Evolutionary conservation across 2,113 vertebrate species (phyloP), one percentile per base, ranked within the genome.

Genomic region (Mystacornis crossleyi): DNA sequence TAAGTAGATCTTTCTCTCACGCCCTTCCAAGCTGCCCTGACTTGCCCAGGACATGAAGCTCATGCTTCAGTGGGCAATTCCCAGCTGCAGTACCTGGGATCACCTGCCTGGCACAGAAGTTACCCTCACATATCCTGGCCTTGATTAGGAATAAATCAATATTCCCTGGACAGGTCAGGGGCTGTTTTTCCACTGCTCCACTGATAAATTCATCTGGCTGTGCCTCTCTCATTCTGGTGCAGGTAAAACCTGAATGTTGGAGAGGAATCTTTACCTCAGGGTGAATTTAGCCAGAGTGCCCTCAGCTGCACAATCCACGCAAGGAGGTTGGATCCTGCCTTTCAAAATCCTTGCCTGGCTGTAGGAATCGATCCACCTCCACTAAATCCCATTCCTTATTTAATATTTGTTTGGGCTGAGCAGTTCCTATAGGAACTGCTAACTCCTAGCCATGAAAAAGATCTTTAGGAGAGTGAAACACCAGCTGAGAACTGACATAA

Each of bases 61-160:
- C n/a, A 4, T 8, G 15, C 29, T 79, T 43, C 33, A 20, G n/a
- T 10, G 53, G 78, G 36, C 65, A 84, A 16, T 84, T 78, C 50
- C 42, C 89, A 77, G 64, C 33, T 51, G 42, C 29, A 16, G 48
- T 3, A 16, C 18, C 12, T 1, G 1, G 75, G 51, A 55, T 71
- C 83, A 70, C 50, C 54, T 34, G 47, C 36, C 38, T 58, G 38
- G 66, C 50, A 42, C 42, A 51, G 72, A 78, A 81, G 38, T 42
- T 26, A 6, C 72, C 54, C 24, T 81, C 77, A 48, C 65, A 71
- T 33, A 18, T 64, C 48, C 72, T 21, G 80, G 26, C 36, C 73
- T 95, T 57, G 33, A 36, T 79, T 67, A 67, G 89, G 69, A 84
- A 33, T 43, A 87, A 73, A 95, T 94, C 93, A 81, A 69, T 81